phyloP scores from a whole-genome alignment of 1,140 invertebrate species.

The Ceratosolen solmsi region DNA sequence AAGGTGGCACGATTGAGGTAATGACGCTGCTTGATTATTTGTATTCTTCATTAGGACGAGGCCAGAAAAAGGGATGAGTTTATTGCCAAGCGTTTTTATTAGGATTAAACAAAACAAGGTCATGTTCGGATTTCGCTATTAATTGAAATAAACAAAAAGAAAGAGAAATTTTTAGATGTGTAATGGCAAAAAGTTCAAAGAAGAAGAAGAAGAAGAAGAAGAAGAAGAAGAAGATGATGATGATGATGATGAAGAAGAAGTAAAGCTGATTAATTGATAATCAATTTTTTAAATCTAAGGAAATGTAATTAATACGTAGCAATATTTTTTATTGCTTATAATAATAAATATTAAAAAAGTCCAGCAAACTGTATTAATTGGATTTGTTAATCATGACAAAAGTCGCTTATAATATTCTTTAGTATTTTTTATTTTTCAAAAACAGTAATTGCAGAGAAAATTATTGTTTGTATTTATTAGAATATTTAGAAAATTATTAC shows the following conservation, averaged over 20 bases:
- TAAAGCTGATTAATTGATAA: background rate
- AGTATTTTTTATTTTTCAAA: background rate
- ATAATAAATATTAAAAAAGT: no score
- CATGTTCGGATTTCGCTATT: background rate
- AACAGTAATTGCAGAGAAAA: background rate
- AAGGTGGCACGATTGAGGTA: background rate
- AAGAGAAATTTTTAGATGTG: no score
- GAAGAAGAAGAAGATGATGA: no score
- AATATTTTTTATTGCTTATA: no score
- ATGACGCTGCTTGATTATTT: background rate
- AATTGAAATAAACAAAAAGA: background rate
- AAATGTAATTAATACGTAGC: background rate
- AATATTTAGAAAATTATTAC: background rate
- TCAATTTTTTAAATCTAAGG: background rate
- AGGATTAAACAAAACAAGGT: background rate
- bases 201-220: no score
- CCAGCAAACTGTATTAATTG: no score
- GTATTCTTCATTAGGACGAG: background rate
- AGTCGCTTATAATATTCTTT: no score
- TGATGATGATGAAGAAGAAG: no score
- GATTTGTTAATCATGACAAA: no score
- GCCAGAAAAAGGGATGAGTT: background rate
- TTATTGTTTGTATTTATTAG: background rate
- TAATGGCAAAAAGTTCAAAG: no score
- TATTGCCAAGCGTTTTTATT: background rate